Evolutionary conservation across 2,888 invertebrate species (phyloP), one percentile per base, ranked within the genome.

Genomic region (Perizoma affinitatum): DNA sequence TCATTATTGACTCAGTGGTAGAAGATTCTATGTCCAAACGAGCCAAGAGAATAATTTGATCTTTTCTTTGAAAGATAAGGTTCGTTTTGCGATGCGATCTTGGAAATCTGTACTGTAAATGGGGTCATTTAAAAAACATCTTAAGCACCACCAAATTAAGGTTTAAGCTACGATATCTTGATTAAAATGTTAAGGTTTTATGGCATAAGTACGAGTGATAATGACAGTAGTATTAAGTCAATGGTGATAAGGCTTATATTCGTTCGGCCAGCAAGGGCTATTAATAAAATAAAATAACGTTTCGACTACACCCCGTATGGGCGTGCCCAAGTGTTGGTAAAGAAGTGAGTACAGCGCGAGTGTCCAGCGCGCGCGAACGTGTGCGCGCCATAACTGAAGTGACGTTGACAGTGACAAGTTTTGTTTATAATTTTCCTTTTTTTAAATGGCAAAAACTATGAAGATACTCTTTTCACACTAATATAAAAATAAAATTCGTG

Each of bases 271-370:
- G 71, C 71, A 68, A 66, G 68, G 68, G 73, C 73, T 82, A 84
- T 84, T 87, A 87, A 86, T 88, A 88, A 84, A 87, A 85, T 84
- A 84, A 84, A 83, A 58, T 62, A 43, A 84, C 72, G 67, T 84
- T 80, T 83, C 75, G 89, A 86, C 83, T 83, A 92, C 91, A 89
- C 88, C 90, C 90, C 86, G 83, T 87, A 86, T 81, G 83, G 91
- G 90, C 90, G 90, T 84, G 89, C 86, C 83, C 67, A 72, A 61
- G 51, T 65, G 55, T 56, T 66, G 69, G 70, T 70, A 66, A 71
- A 72, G 66, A 65, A 63, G 67, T 68, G 82, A 87, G 86, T 88
- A 75, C 68, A 73, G 76, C 82, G 79, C 79, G 77, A 74, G 76
- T 69, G 74, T 71, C 76, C 74, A 79, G 80, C 68, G 69, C 67